Percentiles rank a stretch among this genome's conserved stretches.
These are phyloP conservation scores for Bactericera cockerelli DNA, from an alignment of 1,140 invertebrate species.

Conservation along the genomic window DNA sequence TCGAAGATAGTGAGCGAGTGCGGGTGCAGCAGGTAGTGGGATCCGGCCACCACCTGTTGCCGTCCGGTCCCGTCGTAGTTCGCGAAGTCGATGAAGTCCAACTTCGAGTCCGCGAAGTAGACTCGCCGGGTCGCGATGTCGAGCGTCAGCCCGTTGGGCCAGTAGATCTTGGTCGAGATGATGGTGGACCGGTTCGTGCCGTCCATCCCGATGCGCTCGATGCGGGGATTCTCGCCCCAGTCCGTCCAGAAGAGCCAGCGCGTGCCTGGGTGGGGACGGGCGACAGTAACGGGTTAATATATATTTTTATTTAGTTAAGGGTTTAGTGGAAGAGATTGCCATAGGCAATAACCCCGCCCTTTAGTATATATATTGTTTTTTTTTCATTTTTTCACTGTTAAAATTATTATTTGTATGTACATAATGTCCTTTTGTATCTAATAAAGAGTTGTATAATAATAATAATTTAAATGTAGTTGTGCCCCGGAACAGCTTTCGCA, in stretches of 20 bases:
- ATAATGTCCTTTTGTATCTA: too few relatives aligned
- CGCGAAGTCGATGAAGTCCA: constrained; percentile 97
- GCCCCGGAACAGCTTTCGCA: too few relatives aligned
- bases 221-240: constrained; percentile 93
- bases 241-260: constrained; percentile 93
- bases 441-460: too few relatives aligned
- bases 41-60: constrained; percentile 70
- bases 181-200: constrained; percentile 72
- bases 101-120: constrained; percentile 94
- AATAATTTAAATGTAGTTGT: too few relatives aligned
- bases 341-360: too few relatives aligned
- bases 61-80: constrained; percentile 87
- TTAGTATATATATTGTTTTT: too few relatives aligned
- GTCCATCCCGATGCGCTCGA: constrained; percentile 92
- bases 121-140: constrained; percentile 86
- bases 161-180: constrained; percentile 92
- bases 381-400: too few relatives aligned
- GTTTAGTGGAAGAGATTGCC: too few relatives aligned
- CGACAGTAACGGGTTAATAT: too few relatives aligned
- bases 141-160: constrained; percentile 92
- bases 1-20: constrained; percentile 87
- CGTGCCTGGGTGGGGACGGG: constrained; percentile 30
- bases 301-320: too few relatives aligned
- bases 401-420: too few relatives aligned
- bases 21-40: constrained; percentile 85